A percentile compares a stretch with the other conserved stretches of the same genome.
These are phyloP conservation scores for Corythaixoides concolor DNA, from an alignment of 2,113 vertebrate genomes.

Conservation along the genomic window DNA sequence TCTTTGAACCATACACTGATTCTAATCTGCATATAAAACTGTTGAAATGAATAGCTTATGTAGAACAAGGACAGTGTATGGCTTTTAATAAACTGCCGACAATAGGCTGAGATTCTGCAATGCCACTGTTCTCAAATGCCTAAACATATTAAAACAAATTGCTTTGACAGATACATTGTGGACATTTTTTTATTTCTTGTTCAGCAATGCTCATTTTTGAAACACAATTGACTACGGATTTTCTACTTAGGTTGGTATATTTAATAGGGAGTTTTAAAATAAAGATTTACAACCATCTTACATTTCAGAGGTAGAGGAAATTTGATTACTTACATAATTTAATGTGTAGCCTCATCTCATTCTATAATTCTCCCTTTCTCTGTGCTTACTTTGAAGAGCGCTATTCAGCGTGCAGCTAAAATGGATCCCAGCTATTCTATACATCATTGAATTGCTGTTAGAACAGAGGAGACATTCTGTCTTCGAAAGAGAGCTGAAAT, in stretches of 20 bases:
- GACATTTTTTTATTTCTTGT: background rate
- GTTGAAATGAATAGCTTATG: background rate
- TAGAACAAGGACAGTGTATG: background rate
- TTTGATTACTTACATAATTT: background rate
- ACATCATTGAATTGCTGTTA: background rate
- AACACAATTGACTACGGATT: background rate
- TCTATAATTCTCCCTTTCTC: background rate
- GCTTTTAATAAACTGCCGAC: background rate
- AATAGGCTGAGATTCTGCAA: background rate
- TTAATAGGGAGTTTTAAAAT: background rate
- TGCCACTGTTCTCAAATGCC: background rate
- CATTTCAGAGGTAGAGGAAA: background rate
- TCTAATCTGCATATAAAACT: background rate
- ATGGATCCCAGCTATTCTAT: background rate
- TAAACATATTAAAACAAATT: background rate
- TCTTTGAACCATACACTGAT: background rate
- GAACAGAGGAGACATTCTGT: background rate
- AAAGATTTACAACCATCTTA: background rate
- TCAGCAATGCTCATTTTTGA: background rate
- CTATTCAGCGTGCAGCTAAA: background rate
- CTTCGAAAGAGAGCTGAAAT: background rate
- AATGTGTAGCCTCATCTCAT: background rate
- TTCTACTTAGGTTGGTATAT: background rate
- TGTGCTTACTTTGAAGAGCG: background rate
- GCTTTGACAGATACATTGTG: background rate